A percentile compares a stretch with the other conserved stretches of the same genome.
phyloP scores from a whole-genome alignment of 2,113 vertebrate species.

The Spizaetus ornatus region DNA sequence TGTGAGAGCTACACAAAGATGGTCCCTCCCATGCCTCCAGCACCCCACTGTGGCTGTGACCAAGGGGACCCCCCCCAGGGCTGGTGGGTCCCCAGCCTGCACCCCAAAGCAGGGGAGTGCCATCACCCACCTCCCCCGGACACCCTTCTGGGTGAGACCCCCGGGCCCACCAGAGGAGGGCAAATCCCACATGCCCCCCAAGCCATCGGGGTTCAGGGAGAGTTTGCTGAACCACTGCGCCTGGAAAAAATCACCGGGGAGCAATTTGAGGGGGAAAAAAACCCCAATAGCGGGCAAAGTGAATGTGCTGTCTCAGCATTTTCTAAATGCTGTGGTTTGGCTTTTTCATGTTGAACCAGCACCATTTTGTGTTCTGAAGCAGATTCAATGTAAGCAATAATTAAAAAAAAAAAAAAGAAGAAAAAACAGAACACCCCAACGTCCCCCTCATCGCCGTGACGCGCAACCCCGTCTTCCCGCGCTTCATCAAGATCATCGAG shows the following conservation, averaged over 20 bases:
- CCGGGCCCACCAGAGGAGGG: rapidly evolving
- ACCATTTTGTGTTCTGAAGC: neutral
- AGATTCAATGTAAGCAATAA: neutral
- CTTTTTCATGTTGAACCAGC: neutral
- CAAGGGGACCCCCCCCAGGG: neutral
- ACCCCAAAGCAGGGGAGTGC: neutral
- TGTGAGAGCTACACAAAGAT: neutral
- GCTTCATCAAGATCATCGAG: constrained; percentile 98
- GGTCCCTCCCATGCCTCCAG: neutral
- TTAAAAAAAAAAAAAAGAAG: neutral
- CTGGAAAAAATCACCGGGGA: neutral
- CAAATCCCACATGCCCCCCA: neutral
- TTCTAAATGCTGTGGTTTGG: neutral
- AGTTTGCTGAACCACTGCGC: neutral
- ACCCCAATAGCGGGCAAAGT: neutral
- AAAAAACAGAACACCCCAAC: constrained; percentile 69
- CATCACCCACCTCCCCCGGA: rapidly evolving
- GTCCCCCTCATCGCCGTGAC: constrained; percentile 91
- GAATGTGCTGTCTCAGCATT: neutral
- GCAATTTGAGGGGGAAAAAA: neutral
- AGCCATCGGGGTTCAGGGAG: neutral
- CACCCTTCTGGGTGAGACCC: neutral
- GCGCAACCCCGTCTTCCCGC: constrained; percentile 93
- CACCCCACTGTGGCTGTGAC: rapidly evolving
- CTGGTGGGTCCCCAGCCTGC: rapidly evolving